Percentiles rank a stretch among this genome's conserved stretches.
phyloP scores from a whole-genome alignment of 2,888 invertebrate genomes.

The Nemoura dubitans region DNA sequence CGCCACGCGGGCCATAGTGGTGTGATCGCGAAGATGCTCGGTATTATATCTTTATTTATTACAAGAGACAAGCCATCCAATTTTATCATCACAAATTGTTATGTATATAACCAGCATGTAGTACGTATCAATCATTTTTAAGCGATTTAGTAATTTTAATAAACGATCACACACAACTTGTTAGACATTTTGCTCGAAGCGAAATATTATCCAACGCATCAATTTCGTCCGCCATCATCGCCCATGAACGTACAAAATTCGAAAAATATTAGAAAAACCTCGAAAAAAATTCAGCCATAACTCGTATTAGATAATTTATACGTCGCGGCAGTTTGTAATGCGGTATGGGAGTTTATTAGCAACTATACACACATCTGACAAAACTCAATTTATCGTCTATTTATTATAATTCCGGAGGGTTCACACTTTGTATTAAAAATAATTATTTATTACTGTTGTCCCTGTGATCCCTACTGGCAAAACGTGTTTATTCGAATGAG shows the following conservation, averaged over 20 bases:
- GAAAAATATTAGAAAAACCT: neutral
- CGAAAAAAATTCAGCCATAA: neutral
- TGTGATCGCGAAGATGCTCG: slow-evolving; percentile 28
- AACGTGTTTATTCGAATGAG: slow-evolving; percentile 40
- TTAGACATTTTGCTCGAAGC: neutral
- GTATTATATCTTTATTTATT: slow-evolving; percentile 40
- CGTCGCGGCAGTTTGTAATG: neutral
- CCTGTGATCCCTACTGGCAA: slow-evolving; percentile 30
- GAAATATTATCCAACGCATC: neutral
- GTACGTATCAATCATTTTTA: slow-evolving; percentile 38
- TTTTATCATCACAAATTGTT: slow-evolving; percentile 36
- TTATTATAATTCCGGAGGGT: slow-evolving; percentile 37
- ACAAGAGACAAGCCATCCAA: slow-evolving; percentile 24
- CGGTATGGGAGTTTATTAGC: slow-evolving; percentile 16
- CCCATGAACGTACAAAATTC: neutral
- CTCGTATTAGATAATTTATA: neutral
- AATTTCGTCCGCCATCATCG: neutral
- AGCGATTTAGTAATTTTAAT: slow-evolving; percentile 33
- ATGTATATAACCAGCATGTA: slow-evolving; percentile 32
- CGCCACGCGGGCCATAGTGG: neutral
- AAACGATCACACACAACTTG: slow-evolving; percentile 19
- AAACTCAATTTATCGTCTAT: slow-evolving; percentile 31
- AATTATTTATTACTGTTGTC: slow-evolving; percentile 28
- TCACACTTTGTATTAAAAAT: slow-evolving; percentile 21
- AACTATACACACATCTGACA: slow-evolving; percentile 20